A percentile compares a stretch with the other conserved stretches of the same genome.
Conservation (phyloP, 2,113 vertebrate genomes). For the Mesocricetus auratus region DNA sequence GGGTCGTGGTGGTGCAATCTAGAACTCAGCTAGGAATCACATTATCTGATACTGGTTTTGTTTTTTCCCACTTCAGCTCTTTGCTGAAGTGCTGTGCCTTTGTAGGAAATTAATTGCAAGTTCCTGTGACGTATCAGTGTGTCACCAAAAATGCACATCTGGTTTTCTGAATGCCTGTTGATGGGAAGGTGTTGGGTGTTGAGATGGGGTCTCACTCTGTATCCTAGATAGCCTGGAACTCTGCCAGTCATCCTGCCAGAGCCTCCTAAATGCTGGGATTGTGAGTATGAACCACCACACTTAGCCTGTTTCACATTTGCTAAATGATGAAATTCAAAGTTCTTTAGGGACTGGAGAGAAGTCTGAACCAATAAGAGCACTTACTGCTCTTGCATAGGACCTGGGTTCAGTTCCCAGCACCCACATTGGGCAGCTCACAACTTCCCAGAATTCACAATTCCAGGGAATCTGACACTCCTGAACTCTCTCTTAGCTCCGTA, state of each 20-base stretch:
- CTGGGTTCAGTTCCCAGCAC: background rate
- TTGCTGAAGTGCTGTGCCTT: background rate
- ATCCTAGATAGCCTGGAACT: background rate
- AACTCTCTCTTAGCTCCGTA: background rate
- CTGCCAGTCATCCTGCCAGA: background rate
- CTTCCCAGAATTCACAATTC: background rate
- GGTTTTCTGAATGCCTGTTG: background rate
- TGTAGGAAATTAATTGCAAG: background rate
- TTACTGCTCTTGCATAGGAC: background rate
- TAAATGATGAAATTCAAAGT: background rate
- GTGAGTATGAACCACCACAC: background rate
- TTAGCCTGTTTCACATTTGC: background rate
- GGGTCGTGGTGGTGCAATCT: background rate
- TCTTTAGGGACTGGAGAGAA: background rate
- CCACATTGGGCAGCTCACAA: background rate
- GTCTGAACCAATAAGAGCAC: background rate
- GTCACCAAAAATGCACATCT: background rate
- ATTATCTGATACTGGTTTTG: background rate
- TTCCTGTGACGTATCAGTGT: background rate
- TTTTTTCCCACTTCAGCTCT: background rate
- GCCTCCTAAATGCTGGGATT: background rate
- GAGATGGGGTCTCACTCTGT: background rate
- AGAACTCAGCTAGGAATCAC: background rate
- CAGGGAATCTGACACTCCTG: background rate
- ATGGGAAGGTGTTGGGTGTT: background rate